A percentile compares a stretch with the other conserved stretches of the same genome.
Conservation (phyloP, 2,113 vertebrate species). For the Psilopsiagon aurifrons region DNA sequence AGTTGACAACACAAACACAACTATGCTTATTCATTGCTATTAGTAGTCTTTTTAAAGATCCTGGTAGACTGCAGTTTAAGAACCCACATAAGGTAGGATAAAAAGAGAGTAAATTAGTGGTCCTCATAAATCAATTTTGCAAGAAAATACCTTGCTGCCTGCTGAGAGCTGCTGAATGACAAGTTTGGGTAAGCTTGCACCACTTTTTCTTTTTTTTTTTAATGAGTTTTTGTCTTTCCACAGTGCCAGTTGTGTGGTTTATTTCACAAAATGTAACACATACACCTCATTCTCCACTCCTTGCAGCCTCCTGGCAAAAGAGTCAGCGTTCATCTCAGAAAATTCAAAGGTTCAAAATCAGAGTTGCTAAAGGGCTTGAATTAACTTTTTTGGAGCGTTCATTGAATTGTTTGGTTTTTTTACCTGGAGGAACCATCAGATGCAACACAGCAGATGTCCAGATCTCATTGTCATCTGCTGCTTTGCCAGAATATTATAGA, state of each 20-base stretch:
- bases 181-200: neutral
- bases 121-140: neutral
- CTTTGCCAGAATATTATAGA: neutral
- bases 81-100: neutral
- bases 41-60: neutral
- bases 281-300: neutral
- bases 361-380: neutral
- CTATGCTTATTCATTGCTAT: neutral
- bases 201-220: neutral
- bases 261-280: neutral
- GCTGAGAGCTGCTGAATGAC: neutral
- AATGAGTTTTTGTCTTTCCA: neutral
- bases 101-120: neutral
- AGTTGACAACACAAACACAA: neutral
- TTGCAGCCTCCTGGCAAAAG: neutral
- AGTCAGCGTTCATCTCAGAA: neutral
- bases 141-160: neutral
- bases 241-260: neutral
- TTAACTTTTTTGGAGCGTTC: neutral
- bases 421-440: neutral
- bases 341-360: neutral
- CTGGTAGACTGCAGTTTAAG: neutral
- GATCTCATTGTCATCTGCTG: neutral
- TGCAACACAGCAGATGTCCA: neutral
- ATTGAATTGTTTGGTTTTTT: neutral